These are phyloP conservation scores for Sphenodon punctatus DNA, from an alignment of 2,797 vertebrate genomes.

Conservation along the genomic window DNA sequence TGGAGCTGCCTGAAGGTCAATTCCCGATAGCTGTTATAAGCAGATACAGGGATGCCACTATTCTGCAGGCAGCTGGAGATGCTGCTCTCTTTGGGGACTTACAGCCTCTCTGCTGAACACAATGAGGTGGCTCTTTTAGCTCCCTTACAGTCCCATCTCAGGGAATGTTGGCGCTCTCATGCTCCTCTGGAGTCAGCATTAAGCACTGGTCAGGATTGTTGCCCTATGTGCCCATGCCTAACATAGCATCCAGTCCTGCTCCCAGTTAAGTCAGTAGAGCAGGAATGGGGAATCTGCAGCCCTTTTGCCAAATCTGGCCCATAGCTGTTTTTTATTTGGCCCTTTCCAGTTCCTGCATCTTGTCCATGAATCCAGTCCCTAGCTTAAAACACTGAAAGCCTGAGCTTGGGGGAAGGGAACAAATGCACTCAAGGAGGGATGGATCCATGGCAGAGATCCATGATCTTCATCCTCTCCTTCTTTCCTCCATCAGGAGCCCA, in stretches of 20 bases:
- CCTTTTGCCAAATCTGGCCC: too few species aligned
- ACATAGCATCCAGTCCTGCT: not conserved
- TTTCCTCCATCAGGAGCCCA: too few species aligned
- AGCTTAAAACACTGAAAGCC: too few species aligned
- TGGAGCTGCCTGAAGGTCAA: not conserved
- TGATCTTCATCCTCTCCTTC: too few species aligned
- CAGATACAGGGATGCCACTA: not conserved
- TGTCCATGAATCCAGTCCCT: too few species aligned
- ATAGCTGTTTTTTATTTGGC: too few species aligned
- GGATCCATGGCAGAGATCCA: too few species aligned
- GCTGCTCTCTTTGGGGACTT: not conserved
- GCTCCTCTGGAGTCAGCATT: not conserved
- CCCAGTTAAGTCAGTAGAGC: not conserved
- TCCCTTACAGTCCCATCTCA: not conserved
- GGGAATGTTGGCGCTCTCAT: not conserved
- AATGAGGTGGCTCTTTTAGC: not conserved
- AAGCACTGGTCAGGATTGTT: not conserved
- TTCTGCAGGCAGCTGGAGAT: not conserved
- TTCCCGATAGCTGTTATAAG: not conserved
- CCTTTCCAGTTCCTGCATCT: too few species aligned
- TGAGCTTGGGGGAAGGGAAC: too few species aligned
- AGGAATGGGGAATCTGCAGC: too few species aligned
- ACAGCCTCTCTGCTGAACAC: not conserved
- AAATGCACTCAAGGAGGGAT: too few species aligned
- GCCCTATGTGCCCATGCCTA: not conserved